A percentile compares a stretch with the other conserved stretches of the same genome.
Conservation (phyloP, 2,113 vertebrate species). For the Hypanus sabinus region DNA sequence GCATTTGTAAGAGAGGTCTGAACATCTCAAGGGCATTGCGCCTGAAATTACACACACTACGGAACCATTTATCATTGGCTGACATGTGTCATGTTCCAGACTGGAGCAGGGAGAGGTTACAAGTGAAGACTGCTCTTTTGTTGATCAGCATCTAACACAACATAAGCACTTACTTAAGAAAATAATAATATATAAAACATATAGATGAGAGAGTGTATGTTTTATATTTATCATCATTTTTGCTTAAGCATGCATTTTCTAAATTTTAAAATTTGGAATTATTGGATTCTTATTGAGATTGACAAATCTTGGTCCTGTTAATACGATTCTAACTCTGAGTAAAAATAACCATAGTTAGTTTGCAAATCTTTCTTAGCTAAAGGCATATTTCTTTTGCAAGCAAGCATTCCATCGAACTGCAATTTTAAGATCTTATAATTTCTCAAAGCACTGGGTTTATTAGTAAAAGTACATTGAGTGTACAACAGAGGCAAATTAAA, state of each 20-base stretch:
- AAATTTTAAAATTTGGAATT: not conserved
- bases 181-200: constrained; percentile 1
- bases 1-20: constrained; percentile 96
- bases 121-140: constrained; percentile 96
- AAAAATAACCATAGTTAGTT: not conserved
- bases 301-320: not conserved
- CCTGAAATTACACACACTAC: constrained; percentile 98
- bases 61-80: constrained; percentile 99
- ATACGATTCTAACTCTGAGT: not conserved
- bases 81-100: constrained; percentile 99
- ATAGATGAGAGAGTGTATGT: too few species aligned
- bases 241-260: not conserved
- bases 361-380: constrained; percentile 15
- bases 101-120: constrained; percentile 94
- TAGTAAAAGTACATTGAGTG: not conserved
- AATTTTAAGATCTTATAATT: not conserved
- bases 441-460: constrained; percentile 24
- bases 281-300: not conserved
- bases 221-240: not conserved
- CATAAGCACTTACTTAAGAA: constrained; percentile 56
- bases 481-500: not conserved
- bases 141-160: constrained; percentile 87
- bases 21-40: constrained; percentile 99
- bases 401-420: not conserved
- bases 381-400: not conserved